phyloP scores from a whole-genome alignment of 2,113 vertebrate species.

The Bettongia penicillata region DNA sequence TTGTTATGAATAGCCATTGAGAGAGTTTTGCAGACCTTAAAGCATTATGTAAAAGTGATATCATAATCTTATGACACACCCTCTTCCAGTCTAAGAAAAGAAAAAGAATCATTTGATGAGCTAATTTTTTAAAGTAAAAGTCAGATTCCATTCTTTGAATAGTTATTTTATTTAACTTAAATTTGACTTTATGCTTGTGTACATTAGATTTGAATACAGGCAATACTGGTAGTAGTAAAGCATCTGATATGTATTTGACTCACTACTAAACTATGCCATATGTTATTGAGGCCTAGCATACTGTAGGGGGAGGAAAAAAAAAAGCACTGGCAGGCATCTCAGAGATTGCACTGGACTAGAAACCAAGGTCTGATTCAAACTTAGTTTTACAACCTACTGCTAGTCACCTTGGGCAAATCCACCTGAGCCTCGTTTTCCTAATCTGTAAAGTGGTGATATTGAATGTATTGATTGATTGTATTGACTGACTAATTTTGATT shows the following conservation, averaged over 20 bases:
- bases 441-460: background rate
- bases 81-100: background rate
- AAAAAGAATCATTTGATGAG: background rate
- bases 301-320: background rate
- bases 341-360: background rate
- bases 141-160: background rate
- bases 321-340: background rate
- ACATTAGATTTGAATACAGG: background rate
- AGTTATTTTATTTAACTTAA: background rate
- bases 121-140: background rate
- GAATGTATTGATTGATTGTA: too few species aligned
- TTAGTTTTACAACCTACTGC: background rate
- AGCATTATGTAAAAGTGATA: background rate
- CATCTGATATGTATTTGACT: background rate
- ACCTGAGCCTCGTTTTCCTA: background rate
- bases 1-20: background rate
- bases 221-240: background rate
- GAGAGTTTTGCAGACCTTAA: background rate
- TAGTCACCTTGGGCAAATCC: background rate
- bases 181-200: background rate
- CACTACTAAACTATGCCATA: background rate
- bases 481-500: background rate
- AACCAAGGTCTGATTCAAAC: background rate
- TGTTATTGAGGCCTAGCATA: background rate
- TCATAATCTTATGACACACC: background rate